These are phyloP conservation scores for Daktulosphaira vitifoliae DNA, from an alignment of 1,140 invertebrate species.

Conservation along the genomic window DNA sequence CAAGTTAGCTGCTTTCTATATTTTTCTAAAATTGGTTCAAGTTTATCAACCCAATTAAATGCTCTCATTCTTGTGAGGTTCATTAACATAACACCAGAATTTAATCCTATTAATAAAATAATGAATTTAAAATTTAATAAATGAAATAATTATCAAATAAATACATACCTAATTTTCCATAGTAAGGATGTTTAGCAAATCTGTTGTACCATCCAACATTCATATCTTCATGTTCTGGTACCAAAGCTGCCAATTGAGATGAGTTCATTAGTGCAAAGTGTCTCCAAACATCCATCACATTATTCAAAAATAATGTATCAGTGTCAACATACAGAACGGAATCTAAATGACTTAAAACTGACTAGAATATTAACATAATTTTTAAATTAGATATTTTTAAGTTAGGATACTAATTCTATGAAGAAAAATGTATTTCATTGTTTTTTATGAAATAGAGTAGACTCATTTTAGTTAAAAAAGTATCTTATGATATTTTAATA, in stretches of 20 bases:
- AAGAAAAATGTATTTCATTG: not conserved
- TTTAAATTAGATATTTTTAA: too few relatives aligned
- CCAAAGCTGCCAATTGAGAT: constrained; percentile 75
- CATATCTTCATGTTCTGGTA: constrained; percentile 82
- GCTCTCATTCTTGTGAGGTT: constrained; percentile 83
- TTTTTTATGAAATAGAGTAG: too few relatives aligned
- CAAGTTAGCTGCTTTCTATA: constrained; percentile 82
- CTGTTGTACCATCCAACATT: constrained; percentile 92
- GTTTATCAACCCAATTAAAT: constrained; percentile 74
- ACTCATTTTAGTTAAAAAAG: too few relatives aligned
- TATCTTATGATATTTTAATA: too few relatives aligned
- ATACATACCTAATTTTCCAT: constrained; percentile 64
- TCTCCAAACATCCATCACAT: constrained; percentile 71
- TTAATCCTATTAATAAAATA: constrained; percentile 58
- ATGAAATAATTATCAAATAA: not conserved
- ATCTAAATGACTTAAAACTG: constrained; percentile 67
- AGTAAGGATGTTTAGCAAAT: constrained; percentile 90
- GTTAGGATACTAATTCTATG: too few relatives aligned
- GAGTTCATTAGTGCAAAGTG: constrained; percentile 76
- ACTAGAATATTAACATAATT: constrained; percentile 47
- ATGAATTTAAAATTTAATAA: too few relatives aligned
- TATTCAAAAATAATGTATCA: constrained; percentile 77
- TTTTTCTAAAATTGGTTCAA: constrained; percentile 73
- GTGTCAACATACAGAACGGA: constrained; percentile 89
- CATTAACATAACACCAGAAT: constrained; percentile 96